Evolutionary conservation across 1,140 invertebrate genomes (phyloP).

Genomic region (Drosophila guanche): DNA sequence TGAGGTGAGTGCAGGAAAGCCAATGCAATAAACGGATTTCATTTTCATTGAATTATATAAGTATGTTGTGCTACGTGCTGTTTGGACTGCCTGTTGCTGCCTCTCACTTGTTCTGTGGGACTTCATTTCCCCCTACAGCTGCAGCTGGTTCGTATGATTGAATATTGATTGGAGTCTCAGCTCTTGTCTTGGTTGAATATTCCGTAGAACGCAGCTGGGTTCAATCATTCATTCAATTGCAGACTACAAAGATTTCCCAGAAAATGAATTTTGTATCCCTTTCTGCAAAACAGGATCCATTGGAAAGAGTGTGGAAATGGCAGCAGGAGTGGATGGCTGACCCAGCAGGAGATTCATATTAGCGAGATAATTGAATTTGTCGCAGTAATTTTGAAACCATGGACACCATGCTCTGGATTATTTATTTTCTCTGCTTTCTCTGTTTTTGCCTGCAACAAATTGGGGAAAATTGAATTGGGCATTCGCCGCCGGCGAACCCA

Average conservation of each 20-base stretch:
- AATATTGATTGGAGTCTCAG: constrained; percentile 20
- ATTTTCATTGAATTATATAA: constrained; percentile 33
- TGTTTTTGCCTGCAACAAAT: constrained; percentile 15
- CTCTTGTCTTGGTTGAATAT: background rate
- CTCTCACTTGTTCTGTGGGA: background rate
- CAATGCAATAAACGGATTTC: constrained; percentile 30
- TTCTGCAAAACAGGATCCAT: background rate
- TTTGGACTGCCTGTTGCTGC: constrained; percentile 26
- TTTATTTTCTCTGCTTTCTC: background rate
- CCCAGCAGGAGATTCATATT: constrained; percentile 47
- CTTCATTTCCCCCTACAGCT: too few species aligned
- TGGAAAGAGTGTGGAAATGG: too few species aligned
- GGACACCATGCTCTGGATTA: constrained; percentile 10
- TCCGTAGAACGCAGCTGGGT: constrained; percentile 7
- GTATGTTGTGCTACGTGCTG: background rate
- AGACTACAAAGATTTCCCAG: constrained; percentile 14
- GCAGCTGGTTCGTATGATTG: constrained; percentile 15
- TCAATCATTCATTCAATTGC: constrained; percentile 33
- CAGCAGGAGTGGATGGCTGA: background rate
- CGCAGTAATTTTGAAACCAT: constrained; percentile 27
- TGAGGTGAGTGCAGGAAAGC: background rate
- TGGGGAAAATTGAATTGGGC: constrained; percentile 48
- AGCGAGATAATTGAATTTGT: constrained; percentile 46
- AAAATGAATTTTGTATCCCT: background rate
- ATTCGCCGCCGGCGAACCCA: constrained; percentile 17